These are phyloP conservation scores for Pollenia labialis DNA, from an alignment of 2,888 invertebrate genomes.

Conservation along the genomic window DNA sequence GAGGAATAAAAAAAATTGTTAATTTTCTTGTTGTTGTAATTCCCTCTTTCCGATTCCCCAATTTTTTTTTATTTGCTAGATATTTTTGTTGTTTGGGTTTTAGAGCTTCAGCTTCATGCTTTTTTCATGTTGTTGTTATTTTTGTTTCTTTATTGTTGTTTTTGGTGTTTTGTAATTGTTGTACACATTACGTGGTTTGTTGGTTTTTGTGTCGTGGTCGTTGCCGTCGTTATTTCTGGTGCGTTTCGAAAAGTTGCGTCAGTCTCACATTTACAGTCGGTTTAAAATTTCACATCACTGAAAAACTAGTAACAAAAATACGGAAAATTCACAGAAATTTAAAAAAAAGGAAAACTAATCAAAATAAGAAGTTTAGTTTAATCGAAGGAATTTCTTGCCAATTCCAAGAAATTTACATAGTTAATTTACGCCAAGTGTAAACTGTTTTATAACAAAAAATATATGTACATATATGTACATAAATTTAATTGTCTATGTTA, in stretches of 20 bases:
- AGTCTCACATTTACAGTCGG: constrained; percentile 65
- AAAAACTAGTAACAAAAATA: constrained; percentile 33
- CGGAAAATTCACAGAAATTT: constrained; percentile 28
- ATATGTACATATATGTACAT: too few relatives aligned
- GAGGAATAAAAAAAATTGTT: constrained; percentile 1
- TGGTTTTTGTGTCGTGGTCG: constrained; percentile 50
- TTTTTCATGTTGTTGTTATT: constrained; percentile 28
- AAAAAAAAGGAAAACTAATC: constrained; percentile 8
- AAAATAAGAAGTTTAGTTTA: constrained; percentile 4
- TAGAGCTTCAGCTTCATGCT: constrained; percentile 39
- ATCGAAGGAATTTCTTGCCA: neutral
- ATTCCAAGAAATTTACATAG: neutral
- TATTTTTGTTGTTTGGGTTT: constrained; percentile 9
- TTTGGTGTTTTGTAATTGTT: constrained; percentile 35
- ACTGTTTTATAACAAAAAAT: neutral
- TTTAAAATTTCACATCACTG: constrained; percentile 55
- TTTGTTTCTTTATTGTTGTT: constrained; percentile 37
- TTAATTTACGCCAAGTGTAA: too few relatives aligned
- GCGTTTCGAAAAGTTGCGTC: constrained; percentile 71
- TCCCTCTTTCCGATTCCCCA: constrained; percentile 53
- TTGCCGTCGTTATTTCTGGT: constrained; percentile 68
- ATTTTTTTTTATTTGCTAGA: constrained; percentile 20
- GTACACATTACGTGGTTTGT: constrained; percentile 65
- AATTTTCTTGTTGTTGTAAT: constrained; percentile 4
- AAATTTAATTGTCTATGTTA: neutral